phyloP scores from a whole-genome alignment of 2,113 vertebrate species.

The Dendropsophus ebraccatus region DNA sequence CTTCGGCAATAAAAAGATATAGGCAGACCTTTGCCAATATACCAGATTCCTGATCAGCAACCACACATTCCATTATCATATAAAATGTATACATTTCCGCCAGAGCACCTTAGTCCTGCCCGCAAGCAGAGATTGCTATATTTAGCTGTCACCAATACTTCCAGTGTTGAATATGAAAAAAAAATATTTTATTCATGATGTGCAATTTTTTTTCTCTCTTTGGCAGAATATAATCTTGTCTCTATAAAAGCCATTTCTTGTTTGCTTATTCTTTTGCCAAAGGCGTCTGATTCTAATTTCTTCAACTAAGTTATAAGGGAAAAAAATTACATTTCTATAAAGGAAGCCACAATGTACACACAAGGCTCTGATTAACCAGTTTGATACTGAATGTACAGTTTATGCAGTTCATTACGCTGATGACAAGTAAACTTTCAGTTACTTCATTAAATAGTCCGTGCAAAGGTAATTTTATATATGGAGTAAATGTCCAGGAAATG shows the following conservation, averaged over 20 bases:
- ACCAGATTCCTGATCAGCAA: not conserved
- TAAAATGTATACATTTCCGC: constrained; percentile 34
- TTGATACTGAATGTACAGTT: not conserved
- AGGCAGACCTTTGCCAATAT: constrained; percentile 8
- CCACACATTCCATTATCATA: constrained; percentile 34
- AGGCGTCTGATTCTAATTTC: constrained; percentile 55
- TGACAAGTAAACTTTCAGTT: not conserved
- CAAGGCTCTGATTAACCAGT: constrained; percentile 26
- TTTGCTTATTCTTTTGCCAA: constrained; percentile 57
- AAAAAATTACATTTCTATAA: constrained; percentile 51
- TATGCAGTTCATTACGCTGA: not conserved
- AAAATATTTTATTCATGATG: constrained; percentile 60
- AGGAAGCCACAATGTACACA: constrained; percentile 19
- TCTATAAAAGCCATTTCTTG: constrained; percentile 57
- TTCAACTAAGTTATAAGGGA: constrained; percentile 55
- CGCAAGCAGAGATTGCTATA: constrained; percentile 43
- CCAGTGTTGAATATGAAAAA: constrained; percentile 56
- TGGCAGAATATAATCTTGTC: constrained; percentile 58
- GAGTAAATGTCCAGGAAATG: not conserved
- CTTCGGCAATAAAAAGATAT: not conserved
- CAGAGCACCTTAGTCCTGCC: constrained; percentile 47
- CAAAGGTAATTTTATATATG: not conserved
- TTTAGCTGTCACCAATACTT: constrained; percentile 59
- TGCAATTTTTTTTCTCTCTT: constrained; percentile 55
- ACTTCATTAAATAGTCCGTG: not conserved